These are phyloP conservation scores for Melikaiella ostensackeni DNA, from an alignment of 2,888 invertebrate genomes.

Conservation along the genomic window DNA sequence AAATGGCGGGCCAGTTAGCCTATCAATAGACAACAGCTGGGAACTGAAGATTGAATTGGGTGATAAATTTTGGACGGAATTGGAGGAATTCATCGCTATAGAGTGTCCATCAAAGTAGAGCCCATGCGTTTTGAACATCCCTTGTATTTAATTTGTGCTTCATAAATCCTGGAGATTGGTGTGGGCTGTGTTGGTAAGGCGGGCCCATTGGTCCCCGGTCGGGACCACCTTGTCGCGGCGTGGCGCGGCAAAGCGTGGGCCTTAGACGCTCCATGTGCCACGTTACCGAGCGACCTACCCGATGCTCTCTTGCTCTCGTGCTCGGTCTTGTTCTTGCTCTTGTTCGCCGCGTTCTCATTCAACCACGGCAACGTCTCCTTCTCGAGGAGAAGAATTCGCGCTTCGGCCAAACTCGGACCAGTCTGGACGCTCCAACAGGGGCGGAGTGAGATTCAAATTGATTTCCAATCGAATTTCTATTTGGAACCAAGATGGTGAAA, in stretches of 20 bases:
- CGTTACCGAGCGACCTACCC: constrained; percentile 66
- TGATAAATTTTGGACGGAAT: not conserved
- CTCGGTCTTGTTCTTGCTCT: constrained; percentile 60
- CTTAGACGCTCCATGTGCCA: constrained; percentile 68
- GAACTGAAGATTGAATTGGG: not conserved
- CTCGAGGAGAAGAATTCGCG: constrained; percentile 33
- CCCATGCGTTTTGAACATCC: not conserved
- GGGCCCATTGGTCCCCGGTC: constrained; percentile 56
- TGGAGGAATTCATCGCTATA: not conserved
- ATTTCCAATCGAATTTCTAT: not conserved
- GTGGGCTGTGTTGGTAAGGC: constrained; percentile 62
- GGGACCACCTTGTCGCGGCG: constrained; percentile 66
- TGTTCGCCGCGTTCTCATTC: constrained; percentile 48
- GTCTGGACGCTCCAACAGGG: not conserved
- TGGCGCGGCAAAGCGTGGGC: constrained; percentile 68
- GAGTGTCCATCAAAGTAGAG: not conserved
- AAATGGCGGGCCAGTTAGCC: not conserved
- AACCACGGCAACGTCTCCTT: constrained; percentile 45
- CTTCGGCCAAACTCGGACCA: not conserved
- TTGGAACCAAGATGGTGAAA: not conserved
- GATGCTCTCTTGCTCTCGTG: constrained; percentile 60
- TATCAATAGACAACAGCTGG: not conserved
- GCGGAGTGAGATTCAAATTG: not conserved
- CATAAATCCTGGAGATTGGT: constrained; percentile 68
- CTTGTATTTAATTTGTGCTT: constrained; percentile 66